Evolutionary conservation across 2,113 vertebrate genomes (phyloP).

Genomic region (Otis tarda): DNA sequence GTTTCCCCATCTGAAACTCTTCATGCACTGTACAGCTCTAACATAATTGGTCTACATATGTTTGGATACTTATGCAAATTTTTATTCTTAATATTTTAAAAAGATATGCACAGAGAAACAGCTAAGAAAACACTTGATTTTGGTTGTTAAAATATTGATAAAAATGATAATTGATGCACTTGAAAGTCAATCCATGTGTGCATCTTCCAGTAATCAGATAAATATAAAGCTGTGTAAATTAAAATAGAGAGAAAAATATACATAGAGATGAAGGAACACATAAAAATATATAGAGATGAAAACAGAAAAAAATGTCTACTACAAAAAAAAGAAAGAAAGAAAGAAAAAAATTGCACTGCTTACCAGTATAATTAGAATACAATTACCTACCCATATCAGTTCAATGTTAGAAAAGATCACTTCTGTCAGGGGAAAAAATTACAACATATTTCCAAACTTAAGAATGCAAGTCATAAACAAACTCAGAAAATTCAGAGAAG

Average conservation of each 20-base stretch:
- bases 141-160: not conserved
- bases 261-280: not conserved
- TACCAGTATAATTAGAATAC: not conserved
- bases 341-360: not conserved
- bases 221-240: not conserved
- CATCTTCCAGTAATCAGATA: not conserved
- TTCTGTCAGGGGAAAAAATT: not conserved
- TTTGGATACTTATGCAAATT: not conserved
- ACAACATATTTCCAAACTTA: not conserved
- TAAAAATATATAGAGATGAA: not conserved
- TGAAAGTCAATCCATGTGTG: not conserved
- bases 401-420: not conserved
- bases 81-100: not conserved
- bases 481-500: not conserved
- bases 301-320: not conserved
- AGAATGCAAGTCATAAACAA: not conserved
- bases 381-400: not conserved
- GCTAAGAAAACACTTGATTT: not conserved
- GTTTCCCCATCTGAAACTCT: not conserved
- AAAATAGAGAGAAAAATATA: not conserved
- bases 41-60: not conserved
- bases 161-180: not conserved
- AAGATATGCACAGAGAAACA: not conserved
- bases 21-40: not conserved
- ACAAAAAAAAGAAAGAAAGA: not conserved